Evolutionary conservation across 2,888 invertebrate genomes (phyloP).

Genomic region (Patella depressa): DNA sequence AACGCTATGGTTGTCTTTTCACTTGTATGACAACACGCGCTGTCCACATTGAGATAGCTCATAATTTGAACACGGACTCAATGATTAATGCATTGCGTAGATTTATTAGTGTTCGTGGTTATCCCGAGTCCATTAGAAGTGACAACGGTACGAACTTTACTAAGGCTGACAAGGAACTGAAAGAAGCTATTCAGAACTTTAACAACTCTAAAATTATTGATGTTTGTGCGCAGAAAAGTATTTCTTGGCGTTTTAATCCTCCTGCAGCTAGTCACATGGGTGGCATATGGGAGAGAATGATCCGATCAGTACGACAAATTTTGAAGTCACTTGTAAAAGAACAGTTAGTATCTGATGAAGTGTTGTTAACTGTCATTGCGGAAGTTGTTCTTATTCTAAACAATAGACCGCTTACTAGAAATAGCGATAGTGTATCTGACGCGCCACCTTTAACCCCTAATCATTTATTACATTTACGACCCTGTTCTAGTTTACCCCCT

Average conservation of each 20-base stretch:
- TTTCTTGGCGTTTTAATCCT: conserved; percentile 29
- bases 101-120: conserved; percentile 24
- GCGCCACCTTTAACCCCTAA: conserved; percentile 50
- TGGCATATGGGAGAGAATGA: conserved; percentile 37
- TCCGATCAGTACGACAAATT: conserved; percentile 32
- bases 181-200: neutral
- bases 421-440: conserved; percentile 16
- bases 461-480: conserved; percentile 54
- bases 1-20: conserved; percentile 37
- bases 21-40: conserved; percentile 33
- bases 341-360: conserved; percentile 25
- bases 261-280: conserved; percentile 31
- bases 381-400: conserved; percentile 35
- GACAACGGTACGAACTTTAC: conserved; percentile 28
- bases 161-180: conserved; percentile 17
- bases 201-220: neutral
- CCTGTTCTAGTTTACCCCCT: conserved; percentile 19
- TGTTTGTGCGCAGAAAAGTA: conserved; percentile 10
- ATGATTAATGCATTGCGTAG: conserved; percentile 30
- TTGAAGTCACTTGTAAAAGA: conserved; percentile 14
- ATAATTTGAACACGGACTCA: conserved; percentile 16
- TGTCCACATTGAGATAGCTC: conserved; percentile 27
- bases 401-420: conserved; percentile 30
- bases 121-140: conserved; percentile 17
- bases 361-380: conserved; percentile 31